Evolutionary conservation across 2,888 invertebrate genomes (phyloP).

Genomic region (Pyrrhia umbra): DNA sequence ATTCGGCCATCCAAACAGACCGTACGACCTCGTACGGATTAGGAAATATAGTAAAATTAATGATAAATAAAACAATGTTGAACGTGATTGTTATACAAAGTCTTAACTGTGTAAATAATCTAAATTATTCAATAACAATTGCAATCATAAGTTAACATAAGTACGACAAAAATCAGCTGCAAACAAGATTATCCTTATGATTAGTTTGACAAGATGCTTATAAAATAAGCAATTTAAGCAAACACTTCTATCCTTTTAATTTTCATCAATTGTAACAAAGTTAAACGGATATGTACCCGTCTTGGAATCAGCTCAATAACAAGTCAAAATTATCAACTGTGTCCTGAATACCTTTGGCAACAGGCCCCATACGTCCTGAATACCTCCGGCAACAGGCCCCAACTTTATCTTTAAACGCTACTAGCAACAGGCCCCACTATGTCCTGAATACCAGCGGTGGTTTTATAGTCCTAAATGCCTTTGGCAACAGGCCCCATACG

Average conservation of each 20-base stretch:
- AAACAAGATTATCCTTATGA: too few species aligned
- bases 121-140: too few species aligned
- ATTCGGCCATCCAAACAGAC: not conserved
- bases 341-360: not conserved
- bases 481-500: too few species aligned
- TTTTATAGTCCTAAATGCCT: too few species aligned
- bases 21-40: not conserved
- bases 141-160: too few species aligned
- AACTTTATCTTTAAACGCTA: not conserved
- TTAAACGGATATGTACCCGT: too few species aligned
- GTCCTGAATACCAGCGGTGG: not conserved
- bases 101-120: not conserved
- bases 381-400: not conserved
- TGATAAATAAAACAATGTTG: not conserved
- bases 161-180: too few species aligned
- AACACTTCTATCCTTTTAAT: too few species aligned
- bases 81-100: not conserved
- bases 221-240: too few species aligned
- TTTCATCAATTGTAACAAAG: not conserved
- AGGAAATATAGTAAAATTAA: too few species aligned
- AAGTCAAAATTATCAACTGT: not conserved
- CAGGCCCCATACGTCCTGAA: not conserved
- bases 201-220: too few species aligned
- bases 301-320: not conserved
- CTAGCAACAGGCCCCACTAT: not conserved